Evolutionary conservation across 2,113 vertebrate genomes (phyloP).

Genomic region (Sapajus apella): DNA sequence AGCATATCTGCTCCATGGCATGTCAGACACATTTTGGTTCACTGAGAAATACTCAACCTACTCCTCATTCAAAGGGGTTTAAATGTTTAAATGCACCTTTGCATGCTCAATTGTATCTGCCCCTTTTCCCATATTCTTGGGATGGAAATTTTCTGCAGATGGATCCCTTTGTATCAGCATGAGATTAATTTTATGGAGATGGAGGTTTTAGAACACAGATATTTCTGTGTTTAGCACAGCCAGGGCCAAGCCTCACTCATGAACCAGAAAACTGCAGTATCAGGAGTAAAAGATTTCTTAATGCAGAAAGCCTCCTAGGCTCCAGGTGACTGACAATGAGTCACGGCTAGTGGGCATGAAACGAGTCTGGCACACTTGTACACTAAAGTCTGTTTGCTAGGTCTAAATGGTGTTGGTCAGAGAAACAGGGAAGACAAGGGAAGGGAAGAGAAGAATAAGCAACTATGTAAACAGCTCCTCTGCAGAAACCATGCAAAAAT

Average conservation of each 20-base stretch:
- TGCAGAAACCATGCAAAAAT: neutral
- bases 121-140: neutral
- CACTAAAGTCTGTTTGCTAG: neutral
- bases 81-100: neutral
- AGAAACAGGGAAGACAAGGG: neutral
- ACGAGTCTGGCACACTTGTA: neutral
- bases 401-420: neutral
- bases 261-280: neutral
- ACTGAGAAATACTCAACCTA: neutral
- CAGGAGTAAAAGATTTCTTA: neutral
- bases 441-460: neutral
- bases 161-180: neutral
- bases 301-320: neutral
- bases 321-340: neutral
- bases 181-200: neutral
- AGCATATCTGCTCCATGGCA: neutral
- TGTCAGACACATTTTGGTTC: neutral
- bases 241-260: neutral
- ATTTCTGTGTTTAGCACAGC: neutral
- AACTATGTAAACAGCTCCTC: neutral
- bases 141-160: neutral
- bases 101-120: neutral
- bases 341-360: neutral
- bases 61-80: neutral
- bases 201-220: neutral